Percentiles rank a stretch among this genome's conserved stretches.
phyloP scores from a whole-genome alignment of 2,113 vertebrate genomes.

The Okapia johnstoni region DNA sequence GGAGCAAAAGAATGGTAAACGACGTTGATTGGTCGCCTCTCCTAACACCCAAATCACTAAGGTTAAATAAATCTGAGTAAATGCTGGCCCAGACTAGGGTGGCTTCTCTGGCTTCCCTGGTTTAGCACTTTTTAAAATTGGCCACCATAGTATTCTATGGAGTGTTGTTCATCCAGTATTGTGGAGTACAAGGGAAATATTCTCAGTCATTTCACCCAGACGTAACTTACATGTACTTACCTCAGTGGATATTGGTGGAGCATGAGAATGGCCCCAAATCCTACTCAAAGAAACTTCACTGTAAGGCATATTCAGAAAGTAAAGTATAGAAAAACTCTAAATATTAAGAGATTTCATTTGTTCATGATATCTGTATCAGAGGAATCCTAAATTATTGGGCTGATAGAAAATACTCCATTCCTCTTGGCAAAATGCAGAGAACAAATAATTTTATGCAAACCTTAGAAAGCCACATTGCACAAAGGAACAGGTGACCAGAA shows the following conservation, averaged over 20 bases:
- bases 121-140: background rate
- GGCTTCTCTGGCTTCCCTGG: background rate
- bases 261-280: background rate
- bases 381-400: background rate
- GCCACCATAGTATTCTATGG: background rate
- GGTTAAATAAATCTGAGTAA: background rate
- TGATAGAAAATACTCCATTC: conserved; percentile 17
- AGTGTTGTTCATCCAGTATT: background rate
- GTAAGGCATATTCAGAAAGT: background rate
- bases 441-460: conserved; percentile 8
- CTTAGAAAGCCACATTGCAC: background rate
- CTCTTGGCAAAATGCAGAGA: background rate
- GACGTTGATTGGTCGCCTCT: background rate
- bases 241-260: background rate
- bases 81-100: background rate
- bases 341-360: background rate
- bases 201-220: background rate
- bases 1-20: background rate
- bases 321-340: background rate
- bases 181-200: background rate
- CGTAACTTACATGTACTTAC: background rate
- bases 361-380: background rate
- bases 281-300: background rate
- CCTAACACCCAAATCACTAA: background rate
- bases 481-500: conserved; percentile 7